Evolutionary conservation across 2,888 invertebrate genomes (phyloP), one percentile per base, ranked within the genome.

Genomic region (Agrotis segetum): DNA sequence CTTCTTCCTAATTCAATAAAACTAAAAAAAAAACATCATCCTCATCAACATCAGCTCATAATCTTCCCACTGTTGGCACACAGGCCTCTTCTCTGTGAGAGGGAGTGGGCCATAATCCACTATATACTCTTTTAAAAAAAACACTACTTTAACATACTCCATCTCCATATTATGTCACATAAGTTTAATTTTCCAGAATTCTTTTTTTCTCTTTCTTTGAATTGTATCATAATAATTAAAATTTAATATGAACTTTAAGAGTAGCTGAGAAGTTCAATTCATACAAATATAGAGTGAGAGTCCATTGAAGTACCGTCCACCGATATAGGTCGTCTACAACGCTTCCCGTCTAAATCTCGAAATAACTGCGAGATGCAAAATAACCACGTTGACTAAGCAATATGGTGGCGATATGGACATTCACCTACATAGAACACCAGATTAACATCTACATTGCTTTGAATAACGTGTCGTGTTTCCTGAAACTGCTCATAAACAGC

Each of bases 331-430:
- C 91, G 90, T 87, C 89, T 89, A 86, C 81, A 68, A 67, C 75
- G 84, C 90, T 92, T 92, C 91, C 92, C 88, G 92, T 89, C 88
- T 90, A 82, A 81, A 84, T 88, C 90, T 87, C 67, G 75, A 90
- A 91, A 91, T 92, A 92, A 82, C 75, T 62, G 47, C 59, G 19
- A 75, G 74, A 75, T 74, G 79, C 83, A 84, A 86, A 87, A 84
- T 75, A 74, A 82, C 76, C 62, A 66, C 75, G 70, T 73, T 71
- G 77, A 86, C 82, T 74, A 79, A 81, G 72, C 68, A 78, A 67
- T 65, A 73, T 69, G 70, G 49, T 77, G 68, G 71, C 65, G 74
- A 69, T 64, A 77, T 71, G 68, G 44, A 67, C 64, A 68, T 72
- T 67, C 55, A 64, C 67, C 81, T 67, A 75, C 56, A 70, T 49